Base-by-base conservation (phyloP, 2,888 invertebrate genomes). In the Clostera curtula region DNA sequence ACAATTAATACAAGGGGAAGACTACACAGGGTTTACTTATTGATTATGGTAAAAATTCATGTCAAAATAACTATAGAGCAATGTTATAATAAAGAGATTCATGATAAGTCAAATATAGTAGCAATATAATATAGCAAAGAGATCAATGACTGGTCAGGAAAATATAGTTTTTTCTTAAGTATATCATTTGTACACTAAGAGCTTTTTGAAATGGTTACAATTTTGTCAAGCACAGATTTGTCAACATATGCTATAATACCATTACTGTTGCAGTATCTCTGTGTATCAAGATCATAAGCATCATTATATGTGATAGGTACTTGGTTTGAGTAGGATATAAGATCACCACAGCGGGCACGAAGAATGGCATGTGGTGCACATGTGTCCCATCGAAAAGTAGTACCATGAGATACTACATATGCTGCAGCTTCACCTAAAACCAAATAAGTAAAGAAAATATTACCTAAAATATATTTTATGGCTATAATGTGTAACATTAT, bases 331-430 rank as follows among this genome's bases (percentile, higher is more conserved):
- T 54, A 77, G 31, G 53, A 51, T 1, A 80, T 35, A 4, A 91
- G 65, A 45, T 92, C 90, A 1, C 97, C 97, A n/a, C 92, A 92
- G n/a, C 89, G 69, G 1, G 95, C 87, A 36, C 83, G 84, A 2
- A 97, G 69, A 29, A 97, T 89, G 0, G 95, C 92, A 55, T 97
- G 96, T 0, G 95, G 94, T 1, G 89, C 96, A 69, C 97, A 97
- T 1, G 95, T 93, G 57, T 97, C 97, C 97, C 97, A 97, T 33
- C 89, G 89, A 59, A 89, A 97, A 6, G 95, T 96, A 2, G 93
- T 91, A 12, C 87, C 87, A 63, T 91, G 92, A 25, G 92, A 89
- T 1, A 96, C 80, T 16, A 96, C 69, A 58, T 96, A 97, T 9
- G 90, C 76, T 18, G 62, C 56, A 29, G 77, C 79, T 49, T 80